These are phyloP conservation scores for Andrena haemorrhoa DNA, from an alignment of 2,888 invertebrate species.

Conservation along the genomic window DNA sequence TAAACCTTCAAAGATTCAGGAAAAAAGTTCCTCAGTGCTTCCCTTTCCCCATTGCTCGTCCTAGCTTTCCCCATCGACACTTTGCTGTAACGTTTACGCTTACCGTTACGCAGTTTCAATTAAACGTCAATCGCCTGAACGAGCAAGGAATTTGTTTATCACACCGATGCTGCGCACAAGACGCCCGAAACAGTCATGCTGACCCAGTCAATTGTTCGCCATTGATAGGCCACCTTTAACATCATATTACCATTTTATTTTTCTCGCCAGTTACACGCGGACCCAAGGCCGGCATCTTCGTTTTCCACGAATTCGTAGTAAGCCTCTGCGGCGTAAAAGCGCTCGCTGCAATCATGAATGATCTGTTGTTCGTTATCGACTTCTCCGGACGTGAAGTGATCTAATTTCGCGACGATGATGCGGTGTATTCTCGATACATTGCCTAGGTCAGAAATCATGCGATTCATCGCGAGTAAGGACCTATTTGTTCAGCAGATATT, in stretches of 20 bases:
- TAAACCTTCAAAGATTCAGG: too few species aligned
- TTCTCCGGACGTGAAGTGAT: conserved; percentile 28
- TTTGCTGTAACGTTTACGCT: conserved; percentile 32
- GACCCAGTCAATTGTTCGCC: conserved; percentile 56
- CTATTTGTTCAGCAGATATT: background rate
- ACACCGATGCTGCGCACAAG: conserved; percentile 62
- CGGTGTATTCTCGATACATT: conserved; percentile 31
- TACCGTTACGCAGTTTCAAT: conserved; percentile 59
- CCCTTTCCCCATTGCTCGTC: background rate
- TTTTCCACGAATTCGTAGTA: conserved; percentile 41
- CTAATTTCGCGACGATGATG: conserved; percentile 28
- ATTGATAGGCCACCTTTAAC: conserved; percentile 70
- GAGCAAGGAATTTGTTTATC: conserved; percentile 76
- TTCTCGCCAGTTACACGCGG: conserved; percentile 43
- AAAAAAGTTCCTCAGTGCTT: background rate
- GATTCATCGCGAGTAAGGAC: conserved; percentile 9
- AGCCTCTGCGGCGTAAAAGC: background rate
- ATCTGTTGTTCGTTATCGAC: conserved; percentile 33
- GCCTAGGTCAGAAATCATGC: conserved; percentile 50
- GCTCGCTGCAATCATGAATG: conserved; percentile 23
- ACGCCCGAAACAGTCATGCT: conserved; percentile 68
- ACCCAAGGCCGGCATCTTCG: conserved; percentile 12
- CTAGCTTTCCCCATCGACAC: background rate
- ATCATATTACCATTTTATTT: conserved; percentile 71
- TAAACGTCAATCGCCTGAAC: conserved; percentile 72